A percentile compares a stretch with the other conserved stretches of the same genome.
Conservation (phyloP, 2,888 invertebrate species). For the Dione juno region DNA sequence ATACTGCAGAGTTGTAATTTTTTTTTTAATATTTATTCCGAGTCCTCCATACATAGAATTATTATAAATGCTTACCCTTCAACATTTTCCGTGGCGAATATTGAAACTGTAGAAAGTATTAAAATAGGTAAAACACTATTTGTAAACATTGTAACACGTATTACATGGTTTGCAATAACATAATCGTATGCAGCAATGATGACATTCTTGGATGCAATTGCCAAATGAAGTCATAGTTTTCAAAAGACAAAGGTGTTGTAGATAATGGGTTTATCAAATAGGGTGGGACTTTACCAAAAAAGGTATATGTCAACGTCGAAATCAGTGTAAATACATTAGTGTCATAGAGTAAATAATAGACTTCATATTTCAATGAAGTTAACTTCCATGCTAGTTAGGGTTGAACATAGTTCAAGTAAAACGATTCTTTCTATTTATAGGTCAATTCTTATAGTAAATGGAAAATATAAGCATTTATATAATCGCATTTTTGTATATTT, state of each 20-base stretch:
- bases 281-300: slow-evolving; percentile 71
- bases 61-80: slow-evolving; percentile 65
- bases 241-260: slow-evolving; percentile 59
- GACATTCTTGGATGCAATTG: slow-evolving; percentile 61
- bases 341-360: slow-evolving; percentile 46
- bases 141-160: slow-evolving; percentile 65
- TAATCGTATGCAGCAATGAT: slow-evolving; percentile 45
- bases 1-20: too few relatives aligned
- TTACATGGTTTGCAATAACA: slow-evolving; percentile 48
- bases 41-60: too few relatives aligned
- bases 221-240: slow-evolving; percentile 60
- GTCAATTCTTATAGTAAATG: too few relatives aligned
- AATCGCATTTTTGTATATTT: neutral
- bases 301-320: slow-evolving; percentile 70
- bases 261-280: slow-evolving; percentile 64
- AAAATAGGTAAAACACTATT: slow-evolving; percentile 63
- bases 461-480: too few relatives aligned
- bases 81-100: slow-evolving; percentile 64
- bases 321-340: slow-evolving; percentile 70
- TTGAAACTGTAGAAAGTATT: slow-evolving; percentile 59
- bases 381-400: slow-evolving; percentile 36
- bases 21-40: too few relatives aligned
- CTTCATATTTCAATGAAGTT: slow-evolving; percentile 45
- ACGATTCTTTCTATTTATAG: neutral
- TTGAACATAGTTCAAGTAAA: slow-evolving; percentile 2